Evolutionary conservation across 2,797 vertebrate genomes (phyloP).

Genomic region (Potorous gilbertii): DNA sequence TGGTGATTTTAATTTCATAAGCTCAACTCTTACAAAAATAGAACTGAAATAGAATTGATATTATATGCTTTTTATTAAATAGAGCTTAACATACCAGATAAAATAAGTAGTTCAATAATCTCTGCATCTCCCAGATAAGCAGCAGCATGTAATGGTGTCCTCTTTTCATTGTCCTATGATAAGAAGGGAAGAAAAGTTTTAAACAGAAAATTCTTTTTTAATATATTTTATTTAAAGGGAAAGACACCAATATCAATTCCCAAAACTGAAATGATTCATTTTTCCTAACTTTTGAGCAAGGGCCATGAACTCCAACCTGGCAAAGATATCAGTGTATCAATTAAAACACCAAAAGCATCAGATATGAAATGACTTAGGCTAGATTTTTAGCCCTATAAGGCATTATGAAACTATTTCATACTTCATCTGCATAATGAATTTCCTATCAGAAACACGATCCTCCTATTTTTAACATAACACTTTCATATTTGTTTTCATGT

Average conservation of each 20-base stretch:
- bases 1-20: neutral
- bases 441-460: neutral
- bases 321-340: neutral
- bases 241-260: slow-evolving; percentile 50
- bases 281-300: neutral
- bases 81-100: slow-evolving; percentile 92
- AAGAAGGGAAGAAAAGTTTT: slow-evolving; percentile 78
- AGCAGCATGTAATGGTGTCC: slow-evolving; percentile 97
- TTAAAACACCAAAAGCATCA: neutral
- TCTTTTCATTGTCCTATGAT: slow-evolving; percentile 96
- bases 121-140: slow-evolving; percentile 98
- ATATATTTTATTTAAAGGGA: slow-evolving; percentile 71
- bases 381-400: neutral
- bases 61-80: slow-evolving; percentile 62
- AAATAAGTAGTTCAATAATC: slow-evolving; percentile 98
- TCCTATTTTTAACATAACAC: neutral
- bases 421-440: neutral
- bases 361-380: neutral
- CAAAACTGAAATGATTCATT: neutral
- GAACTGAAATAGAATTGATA: slow-evolving; percentile 51
- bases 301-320: neutral
- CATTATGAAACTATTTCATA: neutral
- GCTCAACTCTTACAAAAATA: neutral
- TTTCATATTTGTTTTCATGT: neutral
- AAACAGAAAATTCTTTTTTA: slow-evolving; percentile 74